Conservation (phyloP, 1,140 invertebrate species). For the Cheumatopsyche charites region DNA sequence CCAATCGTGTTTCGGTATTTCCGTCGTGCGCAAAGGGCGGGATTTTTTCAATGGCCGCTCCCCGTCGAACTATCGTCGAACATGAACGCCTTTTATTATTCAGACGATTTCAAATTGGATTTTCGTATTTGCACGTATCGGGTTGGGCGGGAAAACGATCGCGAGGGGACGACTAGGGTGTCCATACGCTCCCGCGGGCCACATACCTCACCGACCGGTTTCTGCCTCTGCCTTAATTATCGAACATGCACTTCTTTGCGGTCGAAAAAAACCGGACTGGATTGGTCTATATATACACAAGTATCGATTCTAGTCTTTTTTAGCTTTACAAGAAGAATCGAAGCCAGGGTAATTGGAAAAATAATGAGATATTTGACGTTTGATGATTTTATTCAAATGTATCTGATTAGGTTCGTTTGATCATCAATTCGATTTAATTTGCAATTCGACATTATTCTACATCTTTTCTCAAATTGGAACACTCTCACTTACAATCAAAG, state of each 20-base stretch:
- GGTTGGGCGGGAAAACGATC: slow-evolving; percentile 14
- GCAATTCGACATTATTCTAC: too few species aligned
- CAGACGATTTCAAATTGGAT: slow-evolving; percentile 23
- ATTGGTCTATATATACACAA: too few species aligned
- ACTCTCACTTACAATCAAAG: too few species aligned
- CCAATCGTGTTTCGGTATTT: background rate
- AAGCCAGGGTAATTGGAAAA: too few species aligned
- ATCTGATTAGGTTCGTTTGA: too few species aligned
- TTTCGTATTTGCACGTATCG: slow-evolving; percentile 25
- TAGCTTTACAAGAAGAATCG: too few species aligned
- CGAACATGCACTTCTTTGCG: slow-evolving; percentile 42
- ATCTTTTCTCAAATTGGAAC: too few species aligned
- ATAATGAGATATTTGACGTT: too few species aligned
- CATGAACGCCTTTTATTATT: slow-evolving; percentile 26
- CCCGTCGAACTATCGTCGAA: slow-evolving; percentile 5
- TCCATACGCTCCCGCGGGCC: slow-evolving; percentile 29
- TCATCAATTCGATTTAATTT: too few species aligned
- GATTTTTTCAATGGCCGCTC: background rate
- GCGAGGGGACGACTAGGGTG: background rate
- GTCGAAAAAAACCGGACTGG: slow-evolving; percentile 27
- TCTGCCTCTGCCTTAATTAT: slow-evolving; percentile 38
- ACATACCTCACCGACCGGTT: slow-evolving; percentile 40
- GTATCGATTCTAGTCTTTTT: too few species aligned
- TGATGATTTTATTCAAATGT: too few species aligned
- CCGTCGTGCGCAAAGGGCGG: background rate